A percentile compares a stretch with the other conserved stretches of the same genome.
Conservation (phyloP, 2,113 vertebrate genomes). For the Naja naja region DNA sequence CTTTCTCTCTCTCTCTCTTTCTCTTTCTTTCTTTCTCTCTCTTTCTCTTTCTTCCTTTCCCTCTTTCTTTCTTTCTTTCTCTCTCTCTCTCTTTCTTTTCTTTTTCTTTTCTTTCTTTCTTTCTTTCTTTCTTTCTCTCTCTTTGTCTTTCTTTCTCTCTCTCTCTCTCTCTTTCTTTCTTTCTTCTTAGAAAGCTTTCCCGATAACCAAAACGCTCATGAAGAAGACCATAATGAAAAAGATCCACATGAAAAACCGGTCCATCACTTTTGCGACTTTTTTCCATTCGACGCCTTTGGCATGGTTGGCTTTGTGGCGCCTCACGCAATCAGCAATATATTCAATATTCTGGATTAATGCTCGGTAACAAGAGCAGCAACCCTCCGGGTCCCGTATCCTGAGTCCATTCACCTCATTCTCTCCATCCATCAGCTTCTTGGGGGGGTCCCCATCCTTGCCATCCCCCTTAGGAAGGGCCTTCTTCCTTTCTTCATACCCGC, state of each 20-base stretch:
- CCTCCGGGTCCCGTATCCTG: constrained; percentile 51
- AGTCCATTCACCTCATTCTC: constrained; percentile 62
- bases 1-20: too few relatives aligned
- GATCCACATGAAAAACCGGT: constrained; percentile 98
- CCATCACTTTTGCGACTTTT: constrained; percentile 97
- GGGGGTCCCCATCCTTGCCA: constrained; percentile 48
- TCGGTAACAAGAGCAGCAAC: constrained; percentile 75
- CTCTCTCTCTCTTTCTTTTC: too few relatives aligned
- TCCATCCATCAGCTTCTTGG: constrained; percentile 60
- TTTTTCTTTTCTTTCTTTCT: too few relatives aligned
- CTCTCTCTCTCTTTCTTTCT: too few relatives aligned
- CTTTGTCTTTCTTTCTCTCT: too few relatives aligned
- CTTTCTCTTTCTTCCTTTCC: too few relatives aligned
- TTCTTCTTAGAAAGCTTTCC: constrained; percentile 79
- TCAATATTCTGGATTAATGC: constrained; percentile 86
- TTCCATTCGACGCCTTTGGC: constrained; percentile 93
- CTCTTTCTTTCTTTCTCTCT: too few relatives aligned
- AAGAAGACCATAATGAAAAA: constrained; percentile 97
- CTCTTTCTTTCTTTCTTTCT: too few relatives aligned
- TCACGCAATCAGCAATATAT: constrained; percentile 89
- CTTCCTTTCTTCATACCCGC: constrained; percentile 50
- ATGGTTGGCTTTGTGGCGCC: constrained; percentile 84
- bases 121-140: too few relatives aligned
- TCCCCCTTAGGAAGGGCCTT: constrained; percentile 36
- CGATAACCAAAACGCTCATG: constrained; percentile 92